Evolutionary conservation across 2,888 invertebrate genomes (phyloP).

Genomic region (Sinelater perroti): DNA sequence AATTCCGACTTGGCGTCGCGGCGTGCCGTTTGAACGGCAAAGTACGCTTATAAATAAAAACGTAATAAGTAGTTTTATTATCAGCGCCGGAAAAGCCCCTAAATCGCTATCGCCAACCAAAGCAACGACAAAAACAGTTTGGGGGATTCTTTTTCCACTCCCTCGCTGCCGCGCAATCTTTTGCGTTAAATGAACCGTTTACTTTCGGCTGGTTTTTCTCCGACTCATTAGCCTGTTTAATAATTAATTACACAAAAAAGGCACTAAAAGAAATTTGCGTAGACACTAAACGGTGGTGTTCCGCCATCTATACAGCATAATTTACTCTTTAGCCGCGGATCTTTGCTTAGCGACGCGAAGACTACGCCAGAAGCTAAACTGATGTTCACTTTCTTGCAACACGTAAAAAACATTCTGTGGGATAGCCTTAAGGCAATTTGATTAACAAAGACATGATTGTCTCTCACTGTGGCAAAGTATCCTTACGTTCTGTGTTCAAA

Average conservation of each 20-base stretch:
- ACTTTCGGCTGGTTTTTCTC: constrained; percentile 26
- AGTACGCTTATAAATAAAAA: constrained; percentile 14
- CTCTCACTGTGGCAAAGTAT: too few relatives aligned
- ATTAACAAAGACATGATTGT: too few relatives aligned
- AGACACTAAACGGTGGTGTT: constrained; percentile 17
- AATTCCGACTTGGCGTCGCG: background rate
- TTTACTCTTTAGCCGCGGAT: constrained; percentile 16
- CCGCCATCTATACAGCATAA: constrained; percentile 18
- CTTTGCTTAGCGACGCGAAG: constrained; percentile 18
- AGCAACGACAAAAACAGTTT: constrained; percentile 17
- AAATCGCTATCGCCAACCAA: constrained; percentile 13
- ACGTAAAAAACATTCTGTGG: too few relatives aligned
- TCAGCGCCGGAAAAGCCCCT: constrained; percentile 19
- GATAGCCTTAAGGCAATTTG: too few relatives aligned
- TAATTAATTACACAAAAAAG: constrained; percentile 30
- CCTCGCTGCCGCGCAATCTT: constrained; percentile 15
- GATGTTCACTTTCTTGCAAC: too few relatives aligned
- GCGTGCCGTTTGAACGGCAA: constrained; percentile 3
- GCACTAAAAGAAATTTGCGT: constrained; percentile 25
- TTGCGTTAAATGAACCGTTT: constrained; percentile 25
- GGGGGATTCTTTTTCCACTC: constrained; percentile 11
- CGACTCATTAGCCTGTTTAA: constrained; percentile 25
- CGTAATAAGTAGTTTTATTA: constrained; percentile 17
- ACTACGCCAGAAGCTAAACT: too few relatives aligned
- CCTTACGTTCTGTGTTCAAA: too few relatives aligned